Percentiles rank a stretch among this genome's conserved stretches.
These are phyloP conservation scores for Drosophila mimica DNA, from an alignment of 2,888 invertebrate species.

Conservation along the genomic window DNA sequence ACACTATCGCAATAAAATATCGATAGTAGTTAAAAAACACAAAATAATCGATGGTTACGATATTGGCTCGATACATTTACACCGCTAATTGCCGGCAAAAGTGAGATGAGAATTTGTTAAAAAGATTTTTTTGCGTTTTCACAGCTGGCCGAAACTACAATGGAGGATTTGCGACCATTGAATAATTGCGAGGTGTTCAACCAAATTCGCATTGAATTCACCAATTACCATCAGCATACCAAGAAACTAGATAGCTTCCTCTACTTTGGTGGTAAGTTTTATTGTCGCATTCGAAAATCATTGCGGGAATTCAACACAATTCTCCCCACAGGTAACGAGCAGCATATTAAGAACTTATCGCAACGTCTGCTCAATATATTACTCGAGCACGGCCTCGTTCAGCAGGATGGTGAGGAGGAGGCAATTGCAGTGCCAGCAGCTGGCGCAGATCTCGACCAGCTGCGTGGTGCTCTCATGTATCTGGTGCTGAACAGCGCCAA, in stretches of 20 bases:
- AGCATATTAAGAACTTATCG: conserved; percentile 25
- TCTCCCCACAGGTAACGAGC: conserved; percentile 52
- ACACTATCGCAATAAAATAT: not conserved
- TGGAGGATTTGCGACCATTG: conserved; percentile 38
- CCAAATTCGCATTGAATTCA: conserved; percentile 46
- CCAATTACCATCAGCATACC: not conserved
- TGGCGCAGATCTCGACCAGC: conserved; percentile 26
- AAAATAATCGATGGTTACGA: not conserved
- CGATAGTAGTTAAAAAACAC: not conserved
- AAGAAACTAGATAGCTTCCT: conserved; percentile 35
- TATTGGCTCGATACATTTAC: not conserved
- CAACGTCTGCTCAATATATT: conserved; percentile 32
- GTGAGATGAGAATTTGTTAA: not conserved
- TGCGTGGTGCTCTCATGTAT: conserved; percentile 57
- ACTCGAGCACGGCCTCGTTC: conserved; percentile 45
- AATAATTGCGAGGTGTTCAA: conserved; percentile 56
- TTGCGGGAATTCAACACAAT: not conserved
- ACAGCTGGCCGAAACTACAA: not conserved
- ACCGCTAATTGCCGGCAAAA: conserved; percentile 12
- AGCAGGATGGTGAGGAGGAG: not conserved
- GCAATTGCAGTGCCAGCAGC: not conserved
- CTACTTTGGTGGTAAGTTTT: conserved; percentile 59
- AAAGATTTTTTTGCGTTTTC: no score
- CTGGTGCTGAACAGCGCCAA: conserved; percentile 45
- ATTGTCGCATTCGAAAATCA: not conserved